phyloP scores from a whole-genome alignment of 2,888 invertebrate species.

The Tupiocoris notatus region DNA sequence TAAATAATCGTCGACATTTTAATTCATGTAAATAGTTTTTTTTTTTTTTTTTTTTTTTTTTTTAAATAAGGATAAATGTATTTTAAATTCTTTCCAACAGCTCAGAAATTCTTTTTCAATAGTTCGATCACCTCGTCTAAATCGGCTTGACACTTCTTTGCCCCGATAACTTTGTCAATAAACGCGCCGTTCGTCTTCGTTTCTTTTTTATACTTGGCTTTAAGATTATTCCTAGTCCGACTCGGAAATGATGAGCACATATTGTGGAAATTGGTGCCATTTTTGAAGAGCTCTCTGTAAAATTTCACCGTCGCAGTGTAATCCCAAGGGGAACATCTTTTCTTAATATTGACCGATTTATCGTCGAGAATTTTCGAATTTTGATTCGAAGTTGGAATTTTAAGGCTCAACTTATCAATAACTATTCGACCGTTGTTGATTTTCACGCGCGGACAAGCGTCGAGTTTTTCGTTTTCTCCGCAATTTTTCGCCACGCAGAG shows the following conservation, averaged over 20 bases:
- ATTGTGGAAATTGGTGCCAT: conserved; percentile 86
- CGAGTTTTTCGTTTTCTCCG: neutral
- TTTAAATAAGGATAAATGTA: too few relatives aligned
- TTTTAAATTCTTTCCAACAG: too few relatives aligned
- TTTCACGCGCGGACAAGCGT: neutral
- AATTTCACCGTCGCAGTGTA: conserved; percentile 77
- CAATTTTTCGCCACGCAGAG: neutral
- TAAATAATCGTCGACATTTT: too few relatives aligned
- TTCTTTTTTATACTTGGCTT: conserved; percentile 90
- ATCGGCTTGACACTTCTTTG: neutral
- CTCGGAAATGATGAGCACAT: conserved; percentile 62
- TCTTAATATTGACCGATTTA: neutral
- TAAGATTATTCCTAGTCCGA: conserved; percentile 76
- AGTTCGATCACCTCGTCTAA: neutral
- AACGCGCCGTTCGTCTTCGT: conserved; percentile 70
- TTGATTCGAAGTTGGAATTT: neutral
- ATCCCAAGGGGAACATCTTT: neutral
- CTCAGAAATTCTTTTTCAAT: neutral
- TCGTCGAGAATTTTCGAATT: neutral
- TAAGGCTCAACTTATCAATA: conserved; percentile 5
- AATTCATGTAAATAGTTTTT: too few relatives aligned
- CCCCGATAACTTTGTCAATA: conserved; percentile 68
- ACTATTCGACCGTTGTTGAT: neutral
- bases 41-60: too few relatives aligned
- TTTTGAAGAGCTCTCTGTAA: conserved; percentile 81